Base-by-base conservation (phyloP, 2,113 vertebrate genomes). In the Catharus bicknelli region DNA sequence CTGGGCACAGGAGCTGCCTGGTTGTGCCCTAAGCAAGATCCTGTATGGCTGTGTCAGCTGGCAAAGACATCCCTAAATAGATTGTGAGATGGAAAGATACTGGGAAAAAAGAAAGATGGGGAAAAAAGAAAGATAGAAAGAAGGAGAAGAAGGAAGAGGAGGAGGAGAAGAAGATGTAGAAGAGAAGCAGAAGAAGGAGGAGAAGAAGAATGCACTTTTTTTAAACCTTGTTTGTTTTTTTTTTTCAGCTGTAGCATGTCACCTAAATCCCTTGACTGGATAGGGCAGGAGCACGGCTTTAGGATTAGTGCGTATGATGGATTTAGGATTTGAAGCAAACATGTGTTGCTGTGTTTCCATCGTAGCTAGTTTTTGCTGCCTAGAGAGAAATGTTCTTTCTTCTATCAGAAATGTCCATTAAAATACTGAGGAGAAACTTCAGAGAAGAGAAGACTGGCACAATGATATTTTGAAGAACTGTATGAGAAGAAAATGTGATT, bases 291-390 rank as follows among this genome's bases (percentile, higher is more conserved):
- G 94, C 48, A 36, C 47, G 4, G 96, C 96, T 97, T 93, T 90
- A 64, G 98, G 99, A 99, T 99, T 98, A 99, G 93, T 36, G 67
- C 95, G 81, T 93, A 75, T 84, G 80, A 94, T 95, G 98, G 99
- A 98, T 98, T 99, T 98, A 98, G 97, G 96, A 96, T 98, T 97
- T 97, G 96, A 96, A 83, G 96, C 97, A 72, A 93, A 96, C 98
- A 97, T 96, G 97, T 97, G 94, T 95, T 91, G 91, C 95, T 55
- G 83, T 77, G 69, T 86, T 94, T 90, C 83, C 83, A 66, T 82
- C 2, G 1, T 69, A 16, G 66, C 64, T 36, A 21, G 83, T 51
- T 85, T 53, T 45, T 87, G 47, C 82, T 83, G 83, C 77, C 88
- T 22, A 9, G 80, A 47, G 87, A 86, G 85, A 92, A 82, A 50